A percentile compares a stretch with the other conserved stretches of the same genome.
Evolutionary conservation across 2,797 vertebrate species (phyloP).

Genomic region (Crypturellus tataupa): DNA sequence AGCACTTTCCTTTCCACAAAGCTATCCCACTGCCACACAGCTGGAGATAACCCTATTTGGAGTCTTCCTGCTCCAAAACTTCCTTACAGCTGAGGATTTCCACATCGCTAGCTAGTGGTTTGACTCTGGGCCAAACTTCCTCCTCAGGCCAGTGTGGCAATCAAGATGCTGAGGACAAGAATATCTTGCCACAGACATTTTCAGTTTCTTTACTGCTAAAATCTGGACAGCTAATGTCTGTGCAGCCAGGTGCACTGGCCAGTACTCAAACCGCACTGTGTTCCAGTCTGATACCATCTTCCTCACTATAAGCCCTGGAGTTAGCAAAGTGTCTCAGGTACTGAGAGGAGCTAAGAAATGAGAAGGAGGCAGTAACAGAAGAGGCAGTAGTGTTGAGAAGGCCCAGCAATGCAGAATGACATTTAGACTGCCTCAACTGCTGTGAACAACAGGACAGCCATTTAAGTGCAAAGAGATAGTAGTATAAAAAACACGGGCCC

Average conservation of each 20-base stretch:
- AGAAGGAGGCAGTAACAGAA: background rate
- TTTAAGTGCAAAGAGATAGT: background rate
- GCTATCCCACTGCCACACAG: constrained; percentile 65
- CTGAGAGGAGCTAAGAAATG: background rate
- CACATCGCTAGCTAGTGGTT: background rate
- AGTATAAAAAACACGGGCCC: background rate
- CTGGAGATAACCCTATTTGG: background rate
- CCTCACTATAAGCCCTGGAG: background rate
- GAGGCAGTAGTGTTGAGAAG: background rate
- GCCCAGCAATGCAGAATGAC: background rate
- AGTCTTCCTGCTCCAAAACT: background rate
- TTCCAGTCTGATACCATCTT: background rate
- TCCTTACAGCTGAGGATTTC: background rate
- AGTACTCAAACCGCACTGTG: background rate
- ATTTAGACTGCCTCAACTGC: background rate
- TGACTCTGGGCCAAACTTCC: background rate
- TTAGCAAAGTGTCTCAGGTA: background rate
- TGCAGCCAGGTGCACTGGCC: background rate
- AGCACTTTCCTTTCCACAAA: constrained; percentile 68
- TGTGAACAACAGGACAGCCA: background rate
- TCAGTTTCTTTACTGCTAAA: background rate
- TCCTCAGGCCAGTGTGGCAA: background rate
- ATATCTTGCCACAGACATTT: background rate
- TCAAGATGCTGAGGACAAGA: fast-evolving
- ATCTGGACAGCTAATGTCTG: background rate